Evolutionary conservation across 2,113 vertebrate genomes (phyloP).

Genomic region (Rhombomys opimus): DNA sequence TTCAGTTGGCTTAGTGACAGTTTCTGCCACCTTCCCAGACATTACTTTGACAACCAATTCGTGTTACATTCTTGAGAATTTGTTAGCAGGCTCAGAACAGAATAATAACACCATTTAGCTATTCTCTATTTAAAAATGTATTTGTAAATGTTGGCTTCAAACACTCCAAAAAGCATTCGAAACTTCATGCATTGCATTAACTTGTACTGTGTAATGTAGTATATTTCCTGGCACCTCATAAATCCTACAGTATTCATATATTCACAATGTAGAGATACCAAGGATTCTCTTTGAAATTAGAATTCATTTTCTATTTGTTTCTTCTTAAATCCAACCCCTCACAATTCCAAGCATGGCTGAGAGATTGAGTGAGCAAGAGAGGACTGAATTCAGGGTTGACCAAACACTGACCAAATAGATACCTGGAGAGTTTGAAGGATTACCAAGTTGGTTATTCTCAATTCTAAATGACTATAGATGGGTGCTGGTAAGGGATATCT

Average conservation of each 20-base stretch:
- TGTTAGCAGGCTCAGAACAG: constrained; percentile 67
- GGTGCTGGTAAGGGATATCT: not conserved
- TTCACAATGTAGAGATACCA: constrained; percentile 58
- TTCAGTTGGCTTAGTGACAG: constrained; percentile 80
- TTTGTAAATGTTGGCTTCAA: constrained; percentile 76
- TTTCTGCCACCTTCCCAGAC: constrained; percentile 80
- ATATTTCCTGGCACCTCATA: constrained; percentile 74
- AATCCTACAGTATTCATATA: constrained; percentile 68
- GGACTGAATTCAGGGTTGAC: not conserved
- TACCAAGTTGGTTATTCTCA: not conserved
- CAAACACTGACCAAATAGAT: not conserved
- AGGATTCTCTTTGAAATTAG: constrained; percentile 76
- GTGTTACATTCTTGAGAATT: constrained; percentile 71
- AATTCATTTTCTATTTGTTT: constrained; percentile 64
- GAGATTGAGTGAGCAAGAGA: not conserved
- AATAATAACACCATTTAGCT: constrained; percentile 77
- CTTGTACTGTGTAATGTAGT: constrained; percentile 53
- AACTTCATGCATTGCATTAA: constrained; percentile 55
- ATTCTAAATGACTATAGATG: not conserved
- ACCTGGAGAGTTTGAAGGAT: not conserved
- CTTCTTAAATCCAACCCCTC: constrained; percentile 18
- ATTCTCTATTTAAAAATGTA: constrained; percentile 73
- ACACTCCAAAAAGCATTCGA: constrained; percentile 60
- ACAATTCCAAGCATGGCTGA: constrained; percentile 30
- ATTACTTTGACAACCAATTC: constrained; percentile 80